A percentile compares a stretch with the other conserved stretches of the same genome.
phyloP scores from a whole-genome alignment of 2,113 vertebrate genomes.

The Sinocyclocheilus maitianheensis region DNA sequence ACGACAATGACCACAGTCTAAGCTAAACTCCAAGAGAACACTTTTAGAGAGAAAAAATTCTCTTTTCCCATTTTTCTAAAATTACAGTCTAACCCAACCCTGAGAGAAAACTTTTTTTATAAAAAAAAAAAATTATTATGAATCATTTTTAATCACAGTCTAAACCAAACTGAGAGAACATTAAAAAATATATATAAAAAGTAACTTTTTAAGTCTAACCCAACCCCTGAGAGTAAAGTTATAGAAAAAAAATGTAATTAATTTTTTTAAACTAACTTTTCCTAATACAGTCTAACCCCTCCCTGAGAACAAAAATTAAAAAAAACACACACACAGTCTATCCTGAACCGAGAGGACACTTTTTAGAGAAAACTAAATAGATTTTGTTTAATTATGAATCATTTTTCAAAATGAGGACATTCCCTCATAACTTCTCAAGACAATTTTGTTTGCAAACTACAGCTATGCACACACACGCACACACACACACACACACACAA shows the following conservation, averaged over 20 bases:
- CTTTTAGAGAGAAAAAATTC: background rate
- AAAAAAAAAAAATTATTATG: no score
- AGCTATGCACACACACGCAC: background rate
- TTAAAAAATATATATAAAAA: no score
- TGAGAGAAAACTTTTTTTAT: no score
- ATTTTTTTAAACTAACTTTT: no score
- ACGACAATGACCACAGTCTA: background rate
- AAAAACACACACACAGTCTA: background rate
- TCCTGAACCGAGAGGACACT: background rate
- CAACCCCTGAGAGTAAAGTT: background rate
- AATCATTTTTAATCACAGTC: no score
- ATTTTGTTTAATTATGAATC: background rate
- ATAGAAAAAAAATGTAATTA: no score
- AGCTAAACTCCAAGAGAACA: background rate
- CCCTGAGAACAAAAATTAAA: no score
- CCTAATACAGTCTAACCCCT: no score
- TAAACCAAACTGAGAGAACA: no score
- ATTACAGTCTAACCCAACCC: no score
- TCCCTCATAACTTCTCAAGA: background rate
- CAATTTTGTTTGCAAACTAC: background rate
- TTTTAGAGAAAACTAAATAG: background rate
- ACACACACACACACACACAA: constrained; percentile 37
- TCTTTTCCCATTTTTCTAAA: no score
- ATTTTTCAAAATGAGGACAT: background rate
- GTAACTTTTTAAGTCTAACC: background rate